phyloP scores from a whole-genome alignment of 2,888 invertebrate genomes.

The Platycheirus rosarum region DNA sequence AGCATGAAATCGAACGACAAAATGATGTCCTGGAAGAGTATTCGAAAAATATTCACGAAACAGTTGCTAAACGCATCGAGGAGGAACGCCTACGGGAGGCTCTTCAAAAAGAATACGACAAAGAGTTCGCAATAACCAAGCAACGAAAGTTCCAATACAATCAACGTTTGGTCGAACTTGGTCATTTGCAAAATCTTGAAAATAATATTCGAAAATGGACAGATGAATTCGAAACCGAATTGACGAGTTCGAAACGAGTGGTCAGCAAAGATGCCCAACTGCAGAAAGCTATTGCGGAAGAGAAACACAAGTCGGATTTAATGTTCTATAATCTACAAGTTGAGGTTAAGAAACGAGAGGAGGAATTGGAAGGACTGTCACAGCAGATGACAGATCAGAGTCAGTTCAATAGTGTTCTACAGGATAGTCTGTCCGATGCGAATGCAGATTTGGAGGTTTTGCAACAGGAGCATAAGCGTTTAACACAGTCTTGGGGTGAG shows the following conservation, averaged over 20 bases:
- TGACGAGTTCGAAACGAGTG: conserved; percentile 80
- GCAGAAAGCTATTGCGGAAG: conserved; percentile 81
- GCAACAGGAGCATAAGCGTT: conserved; percentile 87
- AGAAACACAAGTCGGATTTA: conserved; percentile 84
- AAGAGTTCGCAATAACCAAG: conserved; percentile 77
- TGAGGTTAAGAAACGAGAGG: conserved; percentile 88
- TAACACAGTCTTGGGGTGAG: conserved; percentile 89
- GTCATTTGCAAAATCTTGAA: conserved; percentile 79
- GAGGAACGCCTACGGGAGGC: conserved; percentile 80
- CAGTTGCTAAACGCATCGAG: conserved; percentile 79
- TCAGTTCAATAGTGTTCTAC: conserved; percentile 85
- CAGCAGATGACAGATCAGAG: conserved; percentile 87
- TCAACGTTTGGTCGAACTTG: conserved; percentile 79
- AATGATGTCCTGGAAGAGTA: conserved; percentile 83
- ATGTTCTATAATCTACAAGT: conserved; percentile 87
- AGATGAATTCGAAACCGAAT: conserved; percentile 80
- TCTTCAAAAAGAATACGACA: conserved; percentile 80
- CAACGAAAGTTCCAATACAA: conserved; percentile 78
- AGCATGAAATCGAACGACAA: conserved; percentile 83
- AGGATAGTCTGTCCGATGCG: conserved; percentile 86
- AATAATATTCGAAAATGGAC: conserved; percentile 81
- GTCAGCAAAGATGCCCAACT: conserved; percentile 80
- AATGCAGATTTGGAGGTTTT: conserved; percentile 89
- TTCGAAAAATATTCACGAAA: conserved; percentile 81
- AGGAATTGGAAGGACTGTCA: conserved; percentile 84